Percentiles rank a stretch among this genome's conserved stretches.
Conservation (phyloP, 2,888 invertebrate species). For the Cryptus viduatorius region DNA sequence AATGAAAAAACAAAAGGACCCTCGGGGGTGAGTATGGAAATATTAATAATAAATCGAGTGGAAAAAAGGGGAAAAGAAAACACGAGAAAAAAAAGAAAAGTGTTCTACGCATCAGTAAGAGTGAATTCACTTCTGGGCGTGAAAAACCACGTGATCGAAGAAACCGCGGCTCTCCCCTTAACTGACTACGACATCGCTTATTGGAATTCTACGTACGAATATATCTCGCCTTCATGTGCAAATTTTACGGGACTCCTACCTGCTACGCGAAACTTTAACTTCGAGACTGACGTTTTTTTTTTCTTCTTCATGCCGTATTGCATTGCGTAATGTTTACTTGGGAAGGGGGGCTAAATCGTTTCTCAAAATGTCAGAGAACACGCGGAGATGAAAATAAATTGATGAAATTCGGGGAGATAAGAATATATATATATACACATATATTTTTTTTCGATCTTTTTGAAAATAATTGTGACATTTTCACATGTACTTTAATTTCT, state of each 20-base stretch:
- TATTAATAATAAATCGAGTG: not conserved
- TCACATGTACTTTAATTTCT: not conserved
- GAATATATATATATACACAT: not conserved
- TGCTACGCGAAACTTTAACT: constrained; percentile 40
- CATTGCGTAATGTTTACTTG: constrained; percentile 67
- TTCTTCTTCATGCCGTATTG: constrained; percentile 11
- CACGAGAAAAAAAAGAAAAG: not conserved
- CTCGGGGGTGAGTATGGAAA: constrained; percentile 5
- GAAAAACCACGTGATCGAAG: constrained; percentile 43
- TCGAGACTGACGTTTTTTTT: constrained; percentile 24
- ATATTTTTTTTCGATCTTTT: not conserved
- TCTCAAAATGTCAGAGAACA: not conserved
- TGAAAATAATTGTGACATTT: not conserved
- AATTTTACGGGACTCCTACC: constrained; percentile 56
- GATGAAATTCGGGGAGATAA: not conserved
- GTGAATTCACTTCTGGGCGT: constrained; percentile 28
- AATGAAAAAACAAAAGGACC: not conserved
- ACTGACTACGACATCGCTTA: not conserved
- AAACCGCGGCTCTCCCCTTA: not conserved
- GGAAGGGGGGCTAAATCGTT: constrained; percentile 18
- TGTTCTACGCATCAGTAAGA: not conserved
- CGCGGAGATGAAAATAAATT: not conserved
- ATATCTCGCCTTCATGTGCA: constrained; percentile 57
- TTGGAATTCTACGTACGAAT: constrained; percentile 54
- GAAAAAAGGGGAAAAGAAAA: not conserved